phyloP scores from a whole-genome alignment of 1,140 invertebrate genomes.

The Trissolcus basalis region DNA sequence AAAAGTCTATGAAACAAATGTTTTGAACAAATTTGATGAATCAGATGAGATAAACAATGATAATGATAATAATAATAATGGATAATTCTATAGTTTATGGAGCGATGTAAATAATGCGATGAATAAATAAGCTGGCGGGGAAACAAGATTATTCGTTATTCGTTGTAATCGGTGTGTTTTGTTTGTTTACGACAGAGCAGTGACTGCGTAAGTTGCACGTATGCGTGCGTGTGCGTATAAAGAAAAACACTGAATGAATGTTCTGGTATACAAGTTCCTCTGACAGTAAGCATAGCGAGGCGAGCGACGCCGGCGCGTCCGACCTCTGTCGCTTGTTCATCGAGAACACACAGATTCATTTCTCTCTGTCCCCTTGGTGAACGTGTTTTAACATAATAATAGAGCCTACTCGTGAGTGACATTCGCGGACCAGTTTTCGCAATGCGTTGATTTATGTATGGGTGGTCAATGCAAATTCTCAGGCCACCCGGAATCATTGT shows the following conservation, averaged over 20 bases:
- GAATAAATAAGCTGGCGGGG: too few relatives aligned
- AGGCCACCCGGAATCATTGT: slow-evolving; percentile 61
- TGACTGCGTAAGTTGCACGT: slow-evolving; percentile 20
- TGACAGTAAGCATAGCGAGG: slow-evolving; percentile 69
- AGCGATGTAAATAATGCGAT: slow-evolving; percentile 27
- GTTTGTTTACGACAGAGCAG: slow-evolving; percentile 18
- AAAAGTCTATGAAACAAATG: background rate
- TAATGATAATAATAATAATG: too few relatives aligned
- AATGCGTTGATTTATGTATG: slow-evolving; percentile 65
- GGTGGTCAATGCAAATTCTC: slow-evolving; percentile 62
- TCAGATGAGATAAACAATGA: too few relatives aligned
- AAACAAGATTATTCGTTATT: slow-evolving; percentile 10
- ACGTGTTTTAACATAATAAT: slow-evolving; percentile 14
- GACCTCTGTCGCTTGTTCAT: slow-evolving; percentile 62
- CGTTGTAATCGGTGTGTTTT: slow-evolving; percentile 28
- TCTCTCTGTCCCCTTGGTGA: background rate
- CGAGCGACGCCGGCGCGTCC: slow-evolving; percentile 57
- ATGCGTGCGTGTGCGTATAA: slow-evolving; percentile 40
- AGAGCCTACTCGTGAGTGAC: slow-evolving; percentile 3
- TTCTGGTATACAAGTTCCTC: slow-evolving; percentile 74
- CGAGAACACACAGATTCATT: background rate
- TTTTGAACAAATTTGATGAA: background rate
- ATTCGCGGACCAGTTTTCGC: slow-evolving; percentile 64
- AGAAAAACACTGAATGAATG: slow-evolving; percentile 62
- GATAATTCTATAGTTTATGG: too few relatives aligned